phyloP scores from a whole-genome alignment of 2,888 invertebrate species.

The Calliopum simillimum region DNA sequence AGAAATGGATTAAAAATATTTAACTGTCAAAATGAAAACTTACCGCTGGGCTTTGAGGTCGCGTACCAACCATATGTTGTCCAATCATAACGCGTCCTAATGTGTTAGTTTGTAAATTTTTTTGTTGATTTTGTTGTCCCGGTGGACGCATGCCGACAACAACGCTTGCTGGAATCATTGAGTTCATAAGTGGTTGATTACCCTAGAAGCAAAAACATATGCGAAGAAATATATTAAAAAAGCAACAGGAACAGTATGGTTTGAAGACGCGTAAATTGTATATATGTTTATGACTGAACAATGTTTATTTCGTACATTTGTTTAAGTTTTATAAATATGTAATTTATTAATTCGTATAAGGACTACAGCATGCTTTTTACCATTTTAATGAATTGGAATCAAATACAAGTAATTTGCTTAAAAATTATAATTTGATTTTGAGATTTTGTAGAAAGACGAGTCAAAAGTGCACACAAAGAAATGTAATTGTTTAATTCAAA shows the following conservation, averaged over 20 bases:
- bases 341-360: neutral
- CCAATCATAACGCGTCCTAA: constrained; percentile 87
- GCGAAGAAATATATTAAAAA: constrained; percentile 59
- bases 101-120: constrained; percentile 78
- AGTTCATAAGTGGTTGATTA: constrained; percentile 74
- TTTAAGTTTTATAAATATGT: neutral
- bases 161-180: constrained; percentile 80
- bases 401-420: constrained; percentile 3
- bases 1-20: neutral
- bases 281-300: neutral
- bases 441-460: constrained; percentile 38
- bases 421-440: constrained; percentile 15
- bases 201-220: constrained; percentile 61
- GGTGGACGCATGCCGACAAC: constrained; percentile 87
- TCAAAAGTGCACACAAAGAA: constrained; percentile 51
- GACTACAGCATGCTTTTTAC: constrained; percentile 46
- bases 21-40: constrained; percentile 43
- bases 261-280: neutral
- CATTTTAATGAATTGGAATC: constrained; percentile 22
- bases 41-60: constrained; percentile 82
- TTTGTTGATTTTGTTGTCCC: constrained; percentile 77
- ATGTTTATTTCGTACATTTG: neutral
- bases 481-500: constrained; percentile 26
- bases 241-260: neutral
- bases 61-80: constrained; percentile 83